Base-by-base conservation (phyloP, 1,140 invertebrate genomes). In the Metopolophium dirhodum region DNA sequence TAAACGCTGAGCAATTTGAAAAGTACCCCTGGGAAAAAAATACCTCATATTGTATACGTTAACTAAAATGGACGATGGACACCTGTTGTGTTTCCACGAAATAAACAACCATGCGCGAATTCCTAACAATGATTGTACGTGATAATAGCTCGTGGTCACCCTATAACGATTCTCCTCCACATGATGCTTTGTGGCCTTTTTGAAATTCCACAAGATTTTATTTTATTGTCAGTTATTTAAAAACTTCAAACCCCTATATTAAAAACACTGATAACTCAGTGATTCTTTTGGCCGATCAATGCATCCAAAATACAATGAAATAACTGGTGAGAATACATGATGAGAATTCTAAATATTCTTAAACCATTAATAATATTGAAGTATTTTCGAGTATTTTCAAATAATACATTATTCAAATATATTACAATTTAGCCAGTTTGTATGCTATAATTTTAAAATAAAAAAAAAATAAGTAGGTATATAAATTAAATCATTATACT, bases 61-160 rank as follows among this genome's bases (percentile, higher is more conserved):
- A 61, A 14, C 37, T n/a, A 68, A 90, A 26, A 23, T 45, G 54
- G 51, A 61, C 89, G 61, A 23, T 61, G 89, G 88, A 61, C 89
- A 90, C 89, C 54, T 90, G 89, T 90, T 68, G 89, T 68, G 89
- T 68, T 68, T 68, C 26, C 26, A 90, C 35, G 8, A 90, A 90
- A 68, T 68, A 68, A 57, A 45, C 54, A 45, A 61, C 26, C 11
- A 26, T 90, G 14, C 26, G 37, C 54, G 26, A 90, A 57, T 89
- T 54, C 22, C 30, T 57, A 57, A 89, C 49, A 57, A 89, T 90
- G 23, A 45, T 68, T 37, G 54, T 90, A 90, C 88, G 54, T 41
- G 54, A 57, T 45, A 90, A 57, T 49, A 20, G 86, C 54, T 26
- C 26, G 23, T 6, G 54, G 47, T 57, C 51, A 61, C n/a, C 22